Evolutionary conservation across 2,113 vertebrate genomes (phyloP), one percentile per base, ranked within the genome.

Genomic region (Ammospiza caudacuta): DNA sequence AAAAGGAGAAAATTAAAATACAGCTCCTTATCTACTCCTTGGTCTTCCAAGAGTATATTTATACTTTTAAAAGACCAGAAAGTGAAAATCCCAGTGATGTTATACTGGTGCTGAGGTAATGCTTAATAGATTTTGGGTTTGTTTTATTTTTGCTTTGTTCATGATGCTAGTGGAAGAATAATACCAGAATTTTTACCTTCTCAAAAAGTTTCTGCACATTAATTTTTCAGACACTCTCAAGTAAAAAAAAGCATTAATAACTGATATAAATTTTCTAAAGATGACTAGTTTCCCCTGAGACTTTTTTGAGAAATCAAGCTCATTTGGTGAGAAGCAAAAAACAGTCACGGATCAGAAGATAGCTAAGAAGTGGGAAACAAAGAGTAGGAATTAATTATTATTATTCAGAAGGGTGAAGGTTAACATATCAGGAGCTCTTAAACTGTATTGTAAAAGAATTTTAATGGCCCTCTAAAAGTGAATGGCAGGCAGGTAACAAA

Each of bases 331-430:
- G 54, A 92, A 83, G 14, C 19, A 46, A 91, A 92, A 91, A 85
- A 19, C 8, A 73, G 70, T 81, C 72, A 93, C 1, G 1, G 46
- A 94, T 83, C 39, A 94, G 72, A 94, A 91, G 20, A 37, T 43
- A 78, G 16, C 6, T 89, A 79, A 90, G 76, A 94, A 82, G 23
- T 49, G 18, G 31, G 90, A 94, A 94, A 94, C 33, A 89, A 87
- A 73, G 62, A 78, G 8, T 22, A 79, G 20, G 31, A 94, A 92
- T 87, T 89, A 44, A 79, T 90, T 63, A 68, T 77, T 92, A 74
- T 89, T 90, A 86, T 92, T 86, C 64, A 90, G 23, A 24, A 61
- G 17, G 27, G 35, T 87, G 73, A 90, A 93, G 86, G 73, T 89
- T 93, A 94, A 39, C 12, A 15, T 57, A 86, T 81, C 44, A 81